phyloP scores from a whole-genome alignment of 2,888 invertebrate genomes.

The Mayetiola destructor region DNA sequence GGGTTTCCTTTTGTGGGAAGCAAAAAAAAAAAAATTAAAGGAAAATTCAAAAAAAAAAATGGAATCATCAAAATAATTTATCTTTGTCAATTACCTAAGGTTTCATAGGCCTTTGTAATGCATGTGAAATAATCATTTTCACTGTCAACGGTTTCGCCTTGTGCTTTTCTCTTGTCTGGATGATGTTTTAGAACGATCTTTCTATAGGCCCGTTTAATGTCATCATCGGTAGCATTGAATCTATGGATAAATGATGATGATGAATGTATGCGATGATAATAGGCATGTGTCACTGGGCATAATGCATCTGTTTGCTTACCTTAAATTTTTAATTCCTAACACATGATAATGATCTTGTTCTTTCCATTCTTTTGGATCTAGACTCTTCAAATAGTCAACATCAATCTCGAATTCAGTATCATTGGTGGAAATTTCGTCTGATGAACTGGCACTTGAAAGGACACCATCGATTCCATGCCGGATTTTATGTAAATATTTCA shows the following conservation, averaged over 20 bases:
- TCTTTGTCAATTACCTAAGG: constrained; percentile 40
- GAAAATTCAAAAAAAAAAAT: too few relatives aligned
- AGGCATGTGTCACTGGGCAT: neutral
- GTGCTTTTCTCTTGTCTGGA: constrained; percentile 91
- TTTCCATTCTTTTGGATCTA: constrained; percentile 96
- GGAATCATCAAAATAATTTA: neutral
- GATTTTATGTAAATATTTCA: constrained; percentile 16
- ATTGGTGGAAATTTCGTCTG: constrained; percentile 18
- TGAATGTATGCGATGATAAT: neutral
- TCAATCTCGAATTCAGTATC: constrained; percentile 51
- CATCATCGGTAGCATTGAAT: constrained; percentile 75
- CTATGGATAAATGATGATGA: constrained; percentile 33
- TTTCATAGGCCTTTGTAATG: constrained; percentile 95
- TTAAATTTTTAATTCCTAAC: constrained; percentile 62
- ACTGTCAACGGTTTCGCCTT: constrained; percentile 71
- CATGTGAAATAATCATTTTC: constrained; percentile 98
- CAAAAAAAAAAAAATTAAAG: neutral
- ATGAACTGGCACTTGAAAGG: constrained; percentile 18
- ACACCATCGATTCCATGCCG: constrained; percentile 15
- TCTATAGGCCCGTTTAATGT: constrained; percentile 86
- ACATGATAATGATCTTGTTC: constrained; percentile 96
- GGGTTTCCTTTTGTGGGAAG: constrained; percentile 45
- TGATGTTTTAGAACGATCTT: constrained; percentile 87
- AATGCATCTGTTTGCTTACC: constrained; percentile 22
- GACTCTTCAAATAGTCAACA: constrained; percentile 64